These are phyloP conservation scores for Odontothrips loti DNA, from an alignment of 2,888 invertebrate species.

Conservation along the genomic window DNA sequence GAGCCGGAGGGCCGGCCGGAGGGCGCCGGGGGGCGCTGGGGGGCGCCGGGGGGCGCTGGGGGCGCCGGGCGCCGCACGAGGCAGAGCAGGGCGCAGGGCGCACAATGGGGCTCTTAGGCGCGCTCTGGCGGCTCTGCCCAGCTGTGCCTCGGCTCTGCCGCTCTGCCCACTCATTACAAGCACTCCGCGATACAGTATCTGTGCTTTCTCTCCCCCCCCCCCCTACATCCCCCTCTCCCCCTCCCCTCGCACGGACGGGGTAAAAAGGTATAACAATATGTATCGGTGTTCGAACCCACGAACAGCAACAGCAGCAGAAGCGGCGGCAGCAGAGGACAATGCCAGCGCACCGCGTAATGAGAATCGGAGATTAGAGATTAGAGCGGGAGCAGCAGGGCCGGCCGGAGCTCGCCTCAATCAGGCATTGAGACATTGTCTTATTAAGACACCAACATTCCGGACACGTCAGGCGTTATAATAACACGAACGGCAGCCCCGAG, in stretches of 20 bases:
- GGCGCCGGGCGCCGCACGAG: neutral
- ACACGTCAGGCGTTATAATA: slow-evolving; percentile 26
- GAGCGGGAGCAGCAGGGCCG: neutral
- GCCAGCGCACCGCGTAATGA: neutral
- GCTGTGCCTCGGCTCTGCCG: too few species aligned
- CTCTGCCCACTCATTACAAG: too few species aligned
- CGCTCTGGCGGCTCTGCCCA: too few species aligned
- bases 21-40: too few species aligned
- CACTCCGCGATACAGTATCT: too few species aligned
- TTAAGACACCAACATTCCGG: slow-evolving; percentile 24
- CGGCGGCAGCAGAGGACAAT: neutral
- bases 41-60: neutral
- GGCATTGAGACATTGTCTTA: slow-evolving; percentile 26
- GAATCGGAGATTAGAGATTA: slow-evolving; percentile 17
- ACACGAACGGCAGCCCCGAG: slow-evolving; percentile 12
- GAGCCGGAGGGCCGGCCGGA: neutral
- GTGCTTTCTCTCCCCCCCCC: too few species aligned
- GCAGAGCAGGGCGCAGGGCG: neutral
- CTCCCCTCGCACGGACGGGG: neutral
- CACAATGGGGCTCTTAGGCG: too few species aligned
- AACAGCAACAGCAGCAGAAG: too few species aligned
- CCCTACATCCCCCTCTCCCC: too few species aligned
- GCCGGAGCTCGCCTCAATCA: neutral
- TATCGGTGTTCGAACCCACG: too few species aligned
- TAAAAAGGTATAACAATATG: neutral